phyloP scores from a whole-genome alignment of 2,888 invertebrate species.

The Agriopis marginaria region DNA sequence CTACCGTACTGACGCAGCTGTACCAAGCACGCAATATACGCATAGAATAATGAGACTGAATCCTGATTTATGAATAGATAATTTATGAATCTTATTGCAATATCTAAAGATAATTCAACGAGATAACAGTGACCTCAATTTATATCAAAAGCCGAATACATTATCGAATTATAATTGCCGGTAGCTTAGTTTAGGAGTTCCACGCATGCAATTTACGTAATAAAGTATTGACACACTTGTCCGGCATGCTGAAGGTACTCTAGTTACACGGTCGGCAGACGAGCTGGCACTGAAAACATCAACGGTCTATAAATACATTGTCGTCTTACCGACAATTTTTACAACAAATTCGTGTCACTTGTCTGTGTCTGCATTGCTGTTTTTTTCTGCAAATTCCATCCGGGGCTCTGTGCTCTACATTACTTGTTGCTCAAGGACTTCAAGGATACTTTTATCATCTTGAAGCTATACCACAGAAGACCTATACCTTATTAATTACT shows the following conservation, averaged over 20 bases:
- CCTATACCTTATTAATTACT: too few relatives aligned
- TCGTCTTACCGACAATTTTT: conserved; percentile 42
- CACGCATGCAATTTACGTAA: conserved; percentile 21
- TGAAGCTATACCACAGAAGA: not conserved
- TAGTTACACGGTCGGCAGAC: conserved; percentile 64
- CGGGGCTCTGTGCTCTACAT: not conserved
- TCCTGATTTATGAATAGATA: conserved; percentile 4
- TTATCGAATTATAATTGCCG: conserved; percentile 6
- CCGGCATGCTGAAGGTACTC: conserved; percentile 38
- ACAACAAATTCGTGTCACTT: conserved; percentile 17
- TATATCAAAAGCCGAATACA: not conserved
- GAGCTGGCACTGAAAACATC: conserved; percentile 51
- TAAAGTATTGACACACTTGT: conserved; percentile 49
- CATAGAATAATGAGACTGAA: not conserved
- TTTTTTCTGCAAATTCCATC: conserved; percentile 7
- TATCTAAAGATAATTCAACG: not conserved
- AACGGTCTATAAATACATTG: conserved; percentile 50
- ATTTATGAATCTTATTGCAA: conserved; percentile 4
- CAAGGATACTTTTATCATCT: not conserved
- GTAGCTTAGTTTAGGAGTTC: not conserved
- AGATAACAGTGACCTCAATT: conserved; percentile 11
- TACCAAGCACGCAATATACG: not conserved
- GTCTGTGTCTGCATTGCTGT: conserved; percentile 14
- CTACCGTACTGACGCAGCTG: not conserved
- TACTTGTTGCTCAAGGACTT: not conserved